A percentile compares a stretch with the other conserved stretches of the same genome.
phyloP scores from a whole-genome alignment of 2,113 vertebrate species.

The Platichthys stellatus region DNA sequence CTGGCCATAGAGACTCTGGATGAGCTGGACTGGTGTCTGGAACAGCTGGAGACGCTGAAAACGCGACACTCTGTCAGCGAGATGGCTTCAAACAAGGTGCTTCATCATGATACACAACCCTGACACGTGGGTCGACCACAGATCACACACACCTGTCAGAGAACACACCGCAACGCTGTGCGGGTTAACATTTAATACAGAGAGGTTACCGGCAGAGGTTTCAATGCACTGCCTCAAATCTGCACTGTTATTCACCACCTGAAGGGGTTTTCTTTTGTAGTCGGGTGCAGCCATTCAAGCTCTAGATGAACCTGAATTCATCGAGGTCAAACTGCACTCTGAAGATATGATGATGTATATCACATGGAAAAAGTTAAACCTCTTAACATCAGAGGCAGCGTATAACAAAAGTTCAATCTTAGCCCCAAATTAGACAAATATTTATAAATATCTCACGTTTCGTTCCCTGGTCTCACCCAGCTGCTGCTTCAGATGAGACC shows the following conservation, averaged over 20 bases:
- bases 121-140: neutral
- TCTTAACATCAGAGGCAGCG: neutral
- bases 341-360: neutral
- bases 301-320: neutral
- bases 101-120: neutral
- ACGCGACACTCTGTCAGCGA: slow-evolving; percentile 89
- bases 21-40: slow-evolving; percentile 97
- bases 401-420: neutral
- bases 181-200: slow-evolving; percentile 4
- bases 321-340: neutral
- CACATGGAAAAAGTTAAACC: neutral
- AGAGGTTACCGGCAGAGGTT: slow-evolving; percentile 1
- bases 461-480: neutral
- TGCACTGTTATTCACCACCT: neutral
- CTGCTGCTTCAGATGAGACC: neutral
- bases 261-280: slow-evolving; percentile 16
- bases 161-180: neutral
- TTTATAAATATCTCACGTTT: neutral
- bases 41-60: slow-evolving; percentile 94
- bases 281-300: slow-evolving; percentile 16
- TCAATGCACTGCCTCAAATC: neutral
- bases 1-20: slow-evolving; percentile 91
- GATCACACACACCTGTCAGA: neutral
- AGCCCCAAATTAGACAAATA: neutral
- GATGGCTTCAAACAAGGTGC: slow-evolving; percentile 88